Percentiles rank a stretch among this genome's conserved stretches.
phyloP scores from a whole-genome alignment of 2,113 vertebrate species.

The Plecotus auritus region DNA sequence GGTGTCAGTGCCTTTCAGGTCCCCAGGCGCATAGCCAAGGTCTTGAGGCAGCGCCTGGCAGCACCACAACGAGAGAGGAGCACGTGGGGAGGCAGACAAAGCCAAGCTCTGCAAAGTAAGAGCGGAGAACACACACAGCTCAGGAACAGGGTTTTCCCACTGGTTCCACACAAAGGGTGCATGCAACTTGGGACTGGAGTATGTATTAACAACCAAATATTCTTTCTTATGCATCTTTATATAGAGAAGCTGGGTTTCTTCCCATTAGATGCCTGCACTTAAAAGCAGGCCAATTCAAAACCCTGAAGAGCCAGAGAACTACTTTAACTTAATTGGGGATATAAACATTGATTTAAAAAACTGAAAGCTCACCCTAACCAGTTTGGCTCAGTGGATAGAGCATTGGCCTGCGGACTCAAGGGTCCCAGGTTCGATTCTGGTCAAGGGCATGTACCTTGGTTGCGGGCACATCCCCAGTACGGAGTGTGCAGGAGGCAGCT shows the following conservation, averaged over 20 bases:
- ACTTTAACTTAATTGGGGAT: background rate
- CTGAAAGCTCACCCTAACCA: background rate
- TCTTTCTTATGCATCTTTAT: background rate
- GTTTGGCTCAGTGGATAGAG: no score
- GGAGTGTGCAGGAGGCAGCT: no score
- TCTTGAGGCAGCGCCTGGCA: background rate
- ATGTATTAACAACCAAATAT: background rate
- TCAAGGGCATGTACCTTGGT: no score
- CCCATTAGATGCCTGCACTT: background rate
- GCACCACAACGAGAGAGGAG: background rate
- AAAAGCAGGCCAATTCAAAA: constrained; percentile 1
- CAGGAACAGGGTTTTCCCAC: background rate
- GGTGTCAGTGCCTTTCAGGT: background rate
- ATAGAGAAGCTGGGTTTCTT: background rate
- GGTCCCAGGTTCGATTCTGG: no score
- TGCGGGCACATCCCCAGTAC: no score
- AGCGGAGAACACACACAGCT: background rate
- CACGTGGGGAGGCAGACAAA: background rate
- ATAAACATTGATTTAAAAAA: background rate
- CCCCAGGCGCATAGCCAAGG: background rate
- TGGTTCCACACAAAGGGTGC: background rate
- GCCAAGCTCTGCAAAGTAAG: background rate
- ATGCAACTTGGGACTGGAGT: background rate
- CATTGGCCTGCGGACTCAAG: no score
- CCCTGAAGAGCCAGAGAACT: background rate